Conservation (phyloP, 2,888 invertebrate species). For the Drosophila picticornis region DNA sequence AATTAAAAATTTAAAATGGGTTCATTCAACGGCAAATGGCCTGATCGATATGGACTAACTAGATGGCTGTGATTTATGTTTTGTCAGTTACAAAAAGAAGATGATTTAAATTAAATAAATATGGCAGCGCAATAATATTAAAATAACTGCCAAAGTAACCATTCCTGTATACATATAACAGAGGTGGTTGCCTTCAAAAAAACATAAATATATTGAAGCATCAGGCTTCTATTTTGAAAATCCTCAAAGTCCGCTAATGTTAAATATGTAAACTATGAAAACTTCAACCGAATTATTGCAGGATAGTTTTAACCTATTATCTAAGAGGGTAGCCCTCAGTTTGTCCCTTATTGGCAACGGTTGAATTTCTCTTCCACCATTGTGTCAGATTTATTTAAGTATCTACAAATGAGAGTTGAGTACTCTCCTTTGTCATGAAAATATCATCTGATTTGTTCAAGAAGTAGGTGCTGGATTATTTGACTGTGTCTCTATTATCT, state of each 20-base stretch:
- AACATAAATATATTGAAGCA: neutral
- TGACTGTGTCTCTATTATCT: neutral
- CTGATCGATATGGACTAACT: slow-evolving; percentile 23
- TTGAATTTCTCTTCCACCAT: neutral
- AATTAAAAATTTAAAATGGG: slow-evolving; percentile 47
- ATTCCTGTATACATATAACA: neutral
- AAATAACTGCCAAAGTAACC: neutral
- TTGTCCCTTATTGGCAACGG: neutral
- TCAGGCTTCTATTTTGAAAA: neutral
- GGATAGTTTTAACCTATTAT: neutral
- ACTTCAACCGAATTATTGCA: neutral
- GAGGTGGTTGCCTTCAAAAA: neutral
- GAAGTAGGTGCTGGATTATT: neutral
- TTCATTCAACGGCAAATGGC: slow-evolving; percentile 21
- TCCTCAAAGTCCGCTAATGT: neutral
- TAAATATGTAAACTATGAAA: neutral
- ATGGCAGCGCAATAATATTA: neutral
- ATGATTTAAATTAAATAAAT: neutral
- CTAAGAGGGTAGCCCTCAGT: neutral
- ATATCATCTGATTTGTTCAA: neutral
- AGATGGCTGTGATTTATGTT: slow-evolving; percentile 8
- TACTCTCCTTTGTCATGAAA: neutral
- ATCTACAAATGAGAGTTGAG: neutral
- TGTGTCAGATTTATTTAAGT: neutral
- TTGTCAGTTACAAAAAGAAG: slow-evolving; percentile 5